These are phyloP conservation scores for Amphimallon solstitiale DNA, from an alignment of 2,888 invertebrate genomes.

Conservation along the genomic window DNA sequence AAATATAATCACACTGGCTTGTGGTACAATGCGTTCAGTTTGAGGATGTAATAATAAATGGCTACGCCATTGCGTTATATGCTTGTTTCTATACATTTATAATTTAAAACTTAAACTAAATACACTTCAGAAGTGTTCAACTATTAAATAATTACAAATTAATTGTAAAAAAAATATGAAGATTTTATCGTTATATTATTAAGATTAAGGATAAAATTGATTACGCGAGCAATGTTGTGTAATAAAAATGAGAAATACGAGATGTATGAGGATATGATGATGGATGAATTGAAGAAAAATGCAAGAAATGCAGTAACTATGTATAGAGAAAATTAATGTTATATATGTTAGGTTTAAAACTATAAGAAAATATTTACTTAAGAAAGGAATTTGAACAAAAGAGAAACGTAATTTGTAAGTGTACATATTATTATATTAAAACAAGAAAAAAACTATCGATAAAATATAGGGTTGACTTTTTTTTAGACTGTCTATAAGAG, in stretches of 20 bases:
- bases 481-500: constrained; percentile 37
- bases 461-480: constrained; percentile 36
- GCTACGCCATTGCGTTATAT: constrained; percentile 58
- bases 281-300: not conserved
- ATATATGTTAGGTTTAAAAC: constrained; percentile 45
- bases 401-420: constrained; percentile 30
- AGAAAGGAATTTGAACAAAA: not conserved
- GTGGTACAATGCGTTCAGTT: constrained; percentile 52
- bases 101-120: constrained; percentile 1
- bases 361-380: constrained; percentile 7
- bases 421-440: constrained; percentile 30
- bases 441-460: constrained; percentile 30
- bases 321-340: constrained; percentile 51
- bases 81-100: constrained; percentile 42
- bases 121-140: constrained; percentile 61
- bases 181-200: not conserved
- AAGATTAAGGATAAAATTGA: not conserved
- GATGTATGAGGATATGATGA: not conserved
- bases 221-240: no score
- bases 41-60: constrained; percentile 48
- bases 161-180: constrained; percentile 43
- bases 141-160: constrained; percentile 45
- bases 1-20: not conserved
- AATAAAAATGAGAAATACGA: not conserved
- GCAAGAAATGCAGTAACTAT: constrained; percentile 39